Base-by-base conservation (phyloP, 2,113 vertebrate genomes). In the Alectura lathami region DNA sequence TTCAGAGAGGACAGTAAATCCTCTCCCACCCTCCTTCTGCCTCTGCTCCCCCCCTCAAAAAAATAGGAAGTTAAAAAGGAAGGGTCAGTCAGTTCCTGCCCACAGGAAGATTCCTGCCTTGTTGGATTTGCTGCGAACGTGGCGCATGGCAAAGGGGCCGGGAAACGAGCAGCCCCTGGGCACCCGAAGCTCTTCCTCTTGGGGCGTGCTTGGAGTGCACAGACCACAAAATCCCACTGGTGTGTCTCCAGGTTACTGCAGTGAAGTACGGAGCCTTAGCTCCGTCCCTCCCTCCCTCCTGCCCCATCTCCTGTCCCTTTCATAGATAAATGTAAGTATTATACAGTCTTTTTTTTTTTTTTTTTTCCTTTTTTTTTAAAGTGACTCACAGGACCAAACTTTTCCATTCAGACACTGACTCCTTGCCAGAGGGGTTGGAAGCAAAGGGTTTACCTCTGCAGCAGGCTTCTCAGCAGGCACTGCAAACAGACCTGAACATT, bases 381-480 rank as follows among this genome's bases (percentile, higher is more conserved):
- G 93, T 97, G 96, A 94, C 95, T 95, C 96, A 94, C 93, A 96
- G 98, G 98, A 98, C 98, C 97, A 98, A 98, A 98, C 91, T 97
- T 96, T 95, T 86, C 90, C 79, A 88, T 94, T 95, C 78, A 86
- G 82, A 97, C 96, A 96, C 91, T 97, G 82, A 91, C 91, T 95
- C 73, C 91, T 93, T 94, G 92, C 91, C 80, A 77, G 87, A 94
- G 73, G 93, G 84, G 51, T 22, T 83, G 89, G 73, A 89, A 84
- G 68, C 74, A 48, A 11, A 67, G 89, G 78, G 87, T 95, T 94
- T 91, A 89, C 69, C 93, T 96, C 91, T 90, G 85, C 90, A 87
- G 88, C 42, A 86, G 96, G 96, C 89, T 95, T 59, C 87, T 89
- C 90, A 51, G 88, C 72, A 64, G 42, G 90, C 81, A 77, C 79